Percentiles rank a stretch among this genome's conserved stretches.
Evolutionary conservation across 1,140 invertebrate species (phyloP).

Genomic region (Heliothis subflexa): DNA sequence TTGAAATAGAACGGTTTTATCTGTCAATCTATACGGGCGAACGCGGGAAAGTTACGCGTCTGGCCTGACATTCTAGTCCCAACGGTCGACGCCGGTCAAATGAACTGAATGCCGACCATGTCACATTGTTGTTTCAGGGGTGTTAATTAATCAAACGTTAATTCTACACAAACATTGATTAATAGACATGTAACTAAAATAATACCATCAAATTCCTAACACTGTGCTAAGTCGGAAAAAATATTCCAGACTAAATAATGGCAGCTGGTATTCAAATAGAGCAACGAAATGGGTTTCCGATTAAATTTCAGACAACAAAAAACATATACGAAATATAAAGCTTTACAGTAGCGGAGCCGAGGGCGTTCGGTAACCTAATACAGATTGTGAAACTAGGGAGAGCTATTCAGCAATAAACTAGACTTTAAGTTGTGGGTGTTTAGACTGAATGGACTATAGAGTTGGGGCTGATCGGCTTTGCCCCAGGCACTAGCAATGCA

Average conservation of each 20-base stretch:
- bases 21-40: conserved; percentile 43
- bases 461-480: conserved; percentile 60
- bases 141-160: conserved; percentile 37
- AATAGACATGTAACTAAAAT: neutral
- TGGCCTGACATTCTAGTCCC: conserved; percentile 28
- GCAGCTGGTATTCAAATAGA: conserved; percentile 36
- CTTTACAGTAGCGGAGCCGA: conserved; percentile 66
- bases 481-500: conserved; percentile 60
- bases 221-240: neutral
- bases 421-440: conserved; percentile 68
- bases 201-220: neutral
- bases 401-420: conserved; percentile 61
- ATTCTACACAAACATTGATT: conserved; percentile 24
- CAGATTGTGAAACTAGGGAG: conserved; percentile 52
- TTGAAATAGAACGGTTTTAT: conserved; percentile 45
- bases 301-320: conserved; percentile 69
- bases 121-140: conserved; percentile 27
- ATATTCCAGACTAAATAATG: conserved; percentile 6
- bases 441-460: conserved; percentile 57
- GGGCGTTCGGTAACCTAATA: conserved; percentile 69
- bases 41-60: conserved; percentile 30
- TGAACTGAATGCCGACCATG: conserved; percentile 24
- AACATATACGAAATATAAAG: conserved; percentile 65
- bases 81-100: conserved; percentile 33
- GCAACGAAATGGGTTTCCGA: conserved; percentile 54